phyloP scores from a whole-genome alignment of 2,888 invertebrate genomes.

The Prosopocoilus inquinatus region DNA sequence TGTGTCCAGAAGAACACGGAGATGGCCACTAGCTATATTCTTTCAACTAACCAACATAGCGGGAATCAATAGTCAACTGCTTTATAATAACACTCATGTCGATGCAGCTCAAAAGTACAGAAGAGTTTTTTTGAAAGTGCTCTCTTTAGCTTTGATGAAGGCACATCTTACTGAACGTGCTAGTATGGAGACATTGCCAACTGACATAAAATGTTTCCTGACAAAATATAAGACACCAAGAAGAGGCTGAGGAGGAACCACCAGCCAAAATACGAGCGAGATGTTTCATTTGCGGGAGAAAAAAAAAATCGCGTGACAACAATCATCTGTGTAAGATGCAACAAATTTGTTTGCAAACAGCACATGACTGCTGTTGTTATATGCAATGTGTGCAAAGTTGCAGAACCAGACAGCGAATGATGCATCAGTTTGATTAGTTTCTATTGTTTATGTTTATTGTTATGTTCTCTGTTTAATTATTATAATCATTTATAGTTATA shows the following conservation, averaged over 20 bases:
- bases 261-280: constrained; percentile 16
- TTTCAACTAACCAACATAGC: constrained; percentile 29
- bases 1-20: constrained; percentile 24
- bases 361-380: too few relatives aligned
- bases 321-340: constrained; percentile 19
- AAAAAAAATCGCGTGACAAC: constrained; percentile 21
- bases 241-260: constrained; percentile 4
- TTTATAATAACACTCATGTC: constrained; percentile 16
- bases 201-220: constrained; percentile 19
- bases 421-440: too few relatives aligned
- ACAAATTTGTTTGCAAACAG: constrained; percentile 21
- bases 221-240: constrained; percentile 17
- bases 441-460: too few relatives aligned
- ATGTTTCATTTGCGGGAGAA: constrained; percentile 21
- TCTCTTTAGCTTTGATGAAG: constrained; percentile 20
- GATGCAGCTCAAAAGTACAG: constrained; percentile 20
- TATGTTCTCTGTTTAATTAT: too few relatives aligned
- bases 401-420: too few relatives aligned
- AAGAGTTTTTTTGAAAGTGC: constrained; percentile 13
- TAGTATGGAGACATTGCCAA: constrained; percentile 10
- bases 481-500: too few relatives aligned
- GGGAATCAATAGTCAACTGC: constrained; percentile 24
- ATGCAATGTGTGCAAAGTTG: too few relatives aligned
- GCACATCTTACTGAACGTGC: constrained; percentile 20
- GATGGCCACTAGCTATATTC: constrained; percentile 30